Evolutionary conservation across 2,888 invertebrate genomes (phyloP), one percentile per base, ranked within the genome.

Genomic region (Teinopalpus imperialis): DNA sequence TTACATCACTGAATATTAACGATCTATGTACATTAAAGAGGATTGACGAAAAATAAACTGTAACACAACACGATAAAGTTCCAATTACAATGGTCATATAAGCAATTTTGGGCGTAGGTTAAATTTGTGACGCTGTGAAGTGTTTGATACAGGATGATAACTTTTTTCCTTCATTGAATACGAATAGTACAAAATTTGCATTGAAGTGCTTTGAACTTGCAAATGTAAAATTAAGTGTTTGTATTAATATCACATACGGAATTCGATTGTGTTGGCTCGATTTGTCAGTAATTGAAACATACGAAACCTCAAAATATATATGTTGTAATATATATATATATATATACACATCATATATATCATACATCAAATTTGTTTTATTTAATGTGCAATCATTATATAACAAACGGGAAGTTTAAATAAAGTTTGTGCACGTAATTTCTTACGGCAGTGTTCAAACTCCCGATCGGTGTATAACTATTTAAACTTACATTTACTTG

Each of bases 161-260:
- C 21, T 29, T 29, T 26, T 23, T 32, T 26, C 32, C 34, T 18
- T 42, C 26, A 9, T 27, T 27, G 39, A 39, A 45, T 39, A 39
- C 39, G 20, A 39, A 39, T 36, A 14, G 14, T 10, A 13, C 1
- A 14, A 8, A 2, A 41, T 44, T 37, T 44, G 30, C 30, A 44
- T 44, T 10, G 12, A 9, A 31, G 31, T 24, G 18, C 36, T 36
- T 43, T 36, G 37, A 44, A 37, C 44, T 44, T 37, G 16, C 16
- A 16, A 2, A 16, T 16, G 16, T 16, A 16, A 16, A 4, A n/a
- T n/a, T n/a, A n/a, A n/a, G n/a, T n/a, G n/a, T n/a, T n/a, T n/a
- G n/a, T n/a, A n/a, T n/a, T n/a, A n/a, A n/a, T n/a, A n/a, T n/a
- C n/a, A n/a, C n/a, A n/a, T n/a, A n/a, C n/a, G n/a, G n/a, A n/a